phyloP scores from a whole-genome alignment of 1,140 invertebrate species.

The Oscheius sp. region DNA sequence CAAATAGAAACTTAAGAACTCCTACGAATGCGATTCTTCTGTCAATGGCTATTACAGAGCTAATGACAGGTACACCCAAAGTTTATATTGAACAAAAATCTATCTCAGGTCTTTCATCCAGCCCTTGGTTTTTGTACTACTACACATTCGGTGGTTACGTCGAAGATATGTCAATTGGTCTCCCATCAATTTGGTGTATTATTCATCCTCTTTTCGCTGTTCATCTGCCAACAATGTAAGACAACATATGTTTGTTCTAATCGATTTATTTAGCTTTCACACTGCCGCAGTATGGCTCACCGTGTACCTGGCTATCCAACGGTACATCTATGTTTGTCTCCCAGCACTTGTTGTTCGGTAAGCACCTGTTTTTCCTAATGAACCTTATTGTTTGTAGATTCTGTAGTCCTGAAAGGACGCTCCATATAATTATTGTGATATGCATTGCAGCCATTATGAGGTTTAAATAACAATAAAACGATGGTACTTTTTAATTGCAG shows the following conservation, averaged over 20 bases:
- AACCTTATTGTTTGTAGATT: constrained; percentile 37
- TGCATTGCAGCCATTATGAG: constrained; percentile 37
- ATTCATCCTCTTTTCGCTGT: constrained; percentile 39
- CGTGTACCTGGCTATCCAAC: constrained; percentile 54
- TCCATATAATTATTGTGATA: constrained; percentile 35
- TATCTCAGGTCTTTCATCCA: constrained; percentile 35
- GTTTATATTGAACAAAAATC: neutral
- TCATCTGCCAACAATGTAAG: constrained; percentile 22
- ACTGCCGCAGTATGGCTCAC: constrained; percentile 45
- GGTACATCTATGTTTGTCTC: constrained; percentile 53
- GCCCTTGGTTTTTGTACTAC: constrained; percentile 50
- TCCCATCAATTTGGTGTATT: constrained; percentile 41
- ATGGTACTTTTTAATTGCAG: constrained; percentile 39
- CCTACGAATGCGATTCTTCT: constrained; percentile 72
- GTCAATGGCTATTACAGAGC: constrained; percentile 84
- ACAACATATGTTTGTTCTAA: neutral
- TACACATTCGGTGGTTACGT: constrained; percentile 45
- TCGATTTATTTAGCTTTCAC: constrained; percentile 39
- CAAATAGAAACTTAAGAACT: constrained; percentile 69
- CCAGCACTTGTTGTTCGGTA: constrained; percentile 24
- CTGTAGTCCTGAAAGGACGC: constrained; percentile 49
- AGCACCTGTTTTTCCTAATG: neutral
- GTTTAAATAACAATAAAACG: constrained; percentile 26
- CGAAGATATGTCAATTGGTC: constrained; percentile 26
- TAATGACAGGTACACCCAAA: constrained; percentile 73